Evolutionary conservation across 2,888 invertebrate genomes (phyloP).

Genomic region (Masnerella sp.): DNA sequence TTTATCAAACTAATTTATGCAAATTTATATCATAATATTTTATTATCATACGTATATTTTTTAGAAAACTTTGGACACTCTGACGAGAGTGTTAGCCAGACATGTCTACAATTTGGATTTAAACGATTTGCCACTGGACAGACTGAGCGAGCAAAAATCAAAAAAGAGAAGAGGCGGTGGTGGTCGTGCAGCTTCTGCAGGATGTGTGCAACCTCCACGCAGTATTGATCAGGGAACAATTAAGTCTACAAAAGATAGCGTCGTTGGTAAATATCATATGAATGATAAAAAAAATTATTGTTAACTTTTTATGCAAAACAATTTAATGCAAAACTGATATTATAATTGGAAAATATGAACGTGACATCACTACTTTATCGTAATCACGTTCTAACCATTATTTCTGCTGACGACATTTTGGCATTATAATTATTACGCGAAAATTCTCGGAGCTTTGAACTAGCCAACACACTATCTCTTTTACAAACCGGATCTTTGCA

Average conservation of each 20-base stretch:
- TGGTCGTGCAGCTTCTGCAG: constrained; percentile 74
- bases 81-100: constrained; percentile 95
- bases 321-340: no score
- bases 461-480: not conserved
- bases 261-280: constrained; percentile 68
- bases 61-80: constrained; percentile 96
- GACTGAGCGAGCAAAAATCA: constrained; percentile 87
- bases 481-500: no score
- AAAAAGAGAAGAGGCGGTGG: constrained; percentile 81
- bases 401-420: not conserved
- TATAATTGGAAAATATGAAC: no score
- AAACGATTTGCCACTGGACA: constrained; percentile 89
- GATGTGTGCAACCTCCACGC: constrained; percentile 74
- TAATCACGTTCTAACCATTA: not conserved
- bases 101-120: constrained; percentile 97
- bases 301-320: not conserved
- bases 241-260: constrained; percentile 71
- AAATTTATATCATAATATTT: constrained; percentile 94
- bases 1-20: constrained; percentile 99
- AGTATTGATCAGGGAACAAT: constrained; percentile 73
- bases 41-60: constrained; percentile 70
- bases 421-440: not conserved
- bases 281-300: not conserved
- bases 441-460: not conserved
- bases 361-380: constrained; percentile 8